These are phyloP conservation scores for Leucopsar rothschildi DNA, from an alignment of 2,113 vertebrate genomes.

Conservation along the genomic window DNA sequence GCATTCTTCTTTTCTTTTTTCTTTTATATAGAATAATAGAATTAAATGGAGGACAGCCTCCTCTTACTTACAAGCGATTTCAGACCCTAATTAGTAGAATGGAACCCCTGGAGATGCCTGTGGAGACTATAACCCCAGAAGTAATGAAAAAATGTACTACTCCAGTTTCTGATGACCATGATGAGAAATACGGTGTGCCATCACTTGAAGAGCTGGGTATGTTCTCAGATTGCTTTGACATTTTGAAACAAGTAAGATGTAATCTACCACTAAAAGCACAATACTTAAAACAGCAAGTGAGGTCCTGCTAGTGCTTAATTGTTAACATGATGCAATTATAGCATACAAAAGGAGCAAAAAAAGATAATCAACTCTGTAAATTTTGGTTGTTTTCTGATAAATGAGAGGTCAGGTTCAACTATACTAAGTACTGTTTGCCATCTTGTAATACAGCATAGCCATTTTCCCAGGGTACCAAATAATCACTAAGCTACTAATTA, in stretches of 20 bases:
- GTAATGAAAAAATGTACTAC: slow-evolving; percentile 87
- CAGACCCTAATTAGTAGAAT: slow-evolving; percentile 96
- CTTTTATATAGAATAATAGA: slow-evolving; percentile 88
- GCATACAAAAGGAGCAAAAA: not conserved
- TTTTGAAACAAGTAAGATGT: not conserved
- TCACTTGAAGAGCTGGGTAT: slow-evolving; percentile 94
- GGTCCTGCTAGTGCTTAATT: not conserved
- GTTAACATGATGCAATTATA: not conserved
- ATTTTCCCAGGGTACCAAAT: not conserved
- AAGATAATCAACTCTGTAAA: not conserved
- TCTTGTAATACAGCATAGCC: not conserved
- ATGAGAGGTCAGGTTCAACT: not conserved
- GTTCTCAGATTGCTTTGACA: not conserved
- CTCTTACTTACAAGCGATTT: slow-evolving; percentile 96
- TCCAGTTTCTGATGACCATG: slow-evolving; percentile 91
- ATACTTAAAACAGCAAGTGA: not conserved
- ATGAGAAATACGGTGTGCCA: slow-evolving; percentile 94
- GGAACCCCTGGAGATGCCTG: slow-evolving; percentile 88
- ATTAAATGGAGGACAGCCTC: slow-evolving; percentile 93
- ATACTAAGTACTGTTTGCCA: not conserved
- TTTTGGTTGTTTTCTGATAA: not conserved
- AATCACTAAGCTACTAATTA: not conserved
- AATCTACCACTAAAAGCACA: not conserved
- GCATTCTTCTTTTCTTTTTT: not conserved
- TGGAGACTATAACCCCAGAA: slow-evolving; percentile 88